A percentile compares a stretch with the other conserved stretches of the same genome.
These are phyloP conservation scores for Heteromurus nitidus DNA, from an alignment of 2,888 invertebrate genomes.

Conservation along the genomic window DNA sequence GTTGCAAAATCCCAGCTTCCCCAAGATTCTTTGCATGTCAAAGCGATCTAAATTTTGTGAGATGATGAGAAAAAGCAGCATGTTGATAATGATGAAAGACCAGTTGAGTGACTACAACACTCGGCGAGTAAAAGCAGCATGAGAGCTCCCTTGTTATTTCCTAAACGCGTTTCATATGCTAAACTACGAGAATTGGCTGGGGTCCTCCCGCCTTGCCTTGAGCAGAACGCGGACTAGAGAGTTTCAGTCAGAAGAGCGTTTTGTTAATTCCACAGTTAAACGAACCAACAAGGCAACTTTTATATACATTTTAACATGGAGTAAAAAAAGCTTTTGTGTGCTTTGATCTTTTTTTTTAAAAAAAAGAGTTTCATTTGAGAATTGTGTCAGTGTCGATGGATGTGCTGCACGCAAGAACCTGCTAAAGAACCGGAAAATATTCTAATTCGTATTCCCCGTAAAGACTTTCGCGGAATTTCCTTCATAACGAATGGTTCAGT, in stretches of 20 bases:
- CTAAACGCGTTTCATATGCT: conserved; percentile 5
- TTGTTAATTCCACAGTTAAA: neutral
- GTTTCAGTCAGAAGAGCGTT: neutral
- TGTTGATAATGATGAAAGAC: neutral
- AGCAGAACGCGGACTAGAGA: neutral
- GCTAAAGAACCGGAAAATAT: conserved; percentile 26
- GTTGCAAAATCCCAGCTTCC: conserved; percentile 44
- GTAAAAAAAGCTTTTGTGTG: neutral
- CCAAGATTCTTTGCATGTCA: conserved; percentile 38
- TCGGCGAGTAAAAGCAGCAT: neutral
- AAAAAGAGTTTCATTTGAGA: neutral
- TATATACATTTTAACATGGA: neutral
- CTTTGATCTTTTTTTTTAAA: conserved; percentile 4
- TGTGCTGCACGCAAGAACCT: neutral
- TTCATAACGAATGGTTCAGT: neutral
- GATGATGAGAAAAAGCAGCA: conserved; percentile 4
- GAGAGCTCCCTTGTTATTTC: neutral
- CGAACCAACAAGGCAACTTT: neutral
- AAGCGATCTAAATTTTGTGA: conserved; percentile 30
- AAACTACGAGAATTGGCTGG: conserved; percentile 12
- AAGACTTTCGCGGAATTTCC: neutral
- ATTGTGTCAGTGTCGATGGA: conserved; percentile 13
- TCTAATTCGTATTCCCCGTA: neutral
- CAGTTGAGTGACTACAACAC: neutral
- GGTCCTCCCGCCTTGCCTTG: neutral